These are phyloP conservation scores for Samia ricini DNA, from an alignment of 1,140 invertebrate species.

Conservation along the genomic window DNA sequence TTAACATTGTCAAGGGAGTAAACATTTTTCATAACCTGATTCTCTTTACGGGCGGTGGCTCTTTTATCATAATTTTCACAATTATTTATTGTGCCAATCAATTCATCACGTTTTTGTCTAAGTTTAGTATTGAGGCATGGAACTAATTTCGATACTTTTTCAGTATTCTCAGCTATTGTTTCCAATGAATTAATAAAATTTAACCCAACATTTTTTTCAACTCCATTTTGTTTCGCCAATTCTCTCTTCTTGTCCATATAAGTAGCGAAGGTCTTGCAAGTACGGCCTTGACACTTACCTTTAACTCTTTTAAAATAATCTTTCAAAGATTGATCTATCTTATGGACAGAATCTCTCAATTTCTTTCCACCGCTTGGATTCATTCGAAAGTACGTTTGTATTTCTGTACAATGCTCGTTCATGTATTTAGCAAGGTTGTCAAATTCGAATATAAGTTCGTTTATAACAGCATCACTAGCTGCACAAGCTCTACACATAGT, in stretches of 20 bases:
- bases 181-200: slow-evolving; percentile 30
- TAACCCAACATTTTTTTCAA: neutral
- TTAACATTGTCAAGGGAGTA: slow-evolving; percentile 53
- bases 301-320: slow-evolving; percentile 57
- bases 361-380: slow-evolving; percentile 58
- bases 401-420: slow-evolving; percentile 61
- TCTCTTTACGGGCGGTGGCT: slow-evolving; percentile 23
- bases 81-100: slow-evolving; percentile 24
- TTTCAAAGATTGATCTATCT: slow-evolving; percentile 43
- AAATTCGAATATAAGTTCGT: slow-evolving; percentile 57
- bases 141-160: slow-evolving; percentile 21
- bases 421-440: slow-evolving; percentile 57
- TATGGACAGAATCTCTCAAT: slow-evolving; percentile 49
- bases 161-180: slow-evolving; percentile 30
- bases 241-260: slow-evolving; percentile 40
- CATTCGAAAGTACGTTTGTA: slow-evolving; percentile 62
- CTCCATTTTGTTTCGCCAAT: slow-evolving; percentile 4
- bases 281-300: slow-evolving; percentile 49
- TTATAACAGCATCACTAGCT: slow-evolving; percentile 50
- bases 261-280: slow-evolving; percentile 44
- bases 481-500: slow-evolving; percentile 53
- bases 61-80: slow-evolving; percentile 23
- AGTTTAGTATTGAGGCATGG: slow-evolving; percentile 25
- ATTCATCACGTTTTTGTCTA: slow-evolving; percentile 20
- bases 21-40: slow-evolving; percentile 28